Percentiles rank a stretch among this genome's conserved stretches.
phyloP scores from a whole-genome alignment of 2,113 vertebrate species.

The Platycercus adscitus region DNA sequence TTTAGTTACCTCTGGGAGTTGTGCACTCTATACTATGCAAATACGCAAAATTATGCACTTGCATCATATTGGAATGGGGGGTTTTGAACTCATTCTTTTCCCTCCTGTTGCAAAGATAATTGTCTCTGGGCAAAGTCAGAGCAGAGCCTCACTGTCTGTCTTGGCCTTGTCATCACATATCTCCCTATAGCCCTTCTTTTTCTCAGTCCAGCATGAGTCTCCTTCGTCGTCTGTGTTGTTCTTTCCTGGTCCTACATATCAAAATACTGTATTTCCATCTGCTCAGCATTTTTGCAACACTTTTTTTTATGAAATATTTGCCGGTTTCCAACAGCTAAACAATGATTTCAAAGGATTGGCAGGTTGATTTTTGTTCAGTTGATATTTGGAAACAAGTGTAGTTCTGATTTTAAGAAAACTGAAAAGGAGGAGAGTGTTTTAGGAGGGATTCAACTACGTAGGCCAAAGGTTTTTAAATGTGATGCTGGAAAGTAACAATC shows the following conservation, averaged over 20 bases:
- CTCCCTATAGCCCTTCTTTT: background rate
- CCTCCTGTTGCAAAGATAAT: background rate
- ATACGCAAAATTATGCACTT: background rate
- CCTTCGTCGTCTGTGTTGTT: background rate
- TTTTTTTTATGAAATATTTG: background rate
- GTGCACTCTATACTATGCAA: background rate
- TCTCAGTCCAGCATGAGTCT: background rate
- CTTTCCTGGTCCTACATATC: background rate
- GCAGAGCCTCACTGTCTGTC: background rate
- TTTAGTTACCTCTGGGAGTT: background rate
- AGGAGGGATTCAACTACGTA: background rate
- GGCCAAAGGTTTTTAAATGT: background rate
- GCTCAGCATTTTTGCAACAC: background rate
- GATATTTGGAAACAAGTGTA: background rate
- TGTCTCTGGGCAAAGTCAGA: background rate
- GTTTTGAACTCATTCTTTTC: background rate
- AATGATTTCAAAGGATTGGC: background rate
- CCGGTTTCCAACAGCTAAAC: background rate
- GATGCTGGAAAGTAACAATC: background rate
- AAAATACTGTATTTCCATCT: background rate
- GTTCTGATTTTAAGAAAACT: background rate
- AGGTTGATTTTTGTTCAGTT: background rate
- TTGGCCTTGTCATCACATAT: fast-evolving
- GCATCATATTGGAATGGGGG: background rate
- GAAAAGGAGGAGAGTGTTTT: background rate